Conservation (phyloP, 2,888 invertebrate species). For the Aspidiotus destructor region DNA sequence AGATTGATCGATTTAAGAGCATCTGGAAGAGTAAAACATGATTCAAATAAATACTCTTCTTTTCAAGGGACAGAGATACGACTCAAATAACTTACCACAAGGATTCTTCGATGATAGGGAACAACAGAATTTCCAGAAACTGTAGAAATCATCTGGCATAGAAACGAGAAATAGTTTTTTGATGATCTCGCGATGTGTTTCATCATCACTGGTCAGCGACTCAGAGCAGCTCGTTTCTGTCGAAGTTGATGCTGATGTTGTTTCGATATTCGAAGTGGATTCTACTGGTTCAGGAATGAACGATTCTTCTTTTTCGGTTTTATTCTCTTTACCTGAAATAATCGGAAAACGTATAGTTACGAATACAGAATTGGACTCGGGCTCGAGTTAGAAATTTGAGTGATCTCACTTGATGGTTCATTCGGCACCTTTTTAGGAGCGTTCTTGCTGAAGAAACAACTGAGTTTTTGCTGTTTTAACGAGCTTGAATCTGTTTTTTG, state of each 20-base stretch:
- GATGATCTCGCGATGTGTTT: conserved; percentile 46
- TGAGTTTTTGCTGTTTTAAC: conserved; percentile 12
- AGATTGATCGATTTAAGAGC: conserved; percentile 59
- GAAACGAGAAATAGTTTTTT: conserved; percentile 66
- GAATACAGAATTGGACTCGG: no score
- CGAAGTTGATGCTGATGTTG: neutral
- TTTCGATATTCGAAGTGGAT: no score
- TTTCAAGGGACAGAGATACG: no score
- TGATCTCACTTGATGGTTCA: no score
- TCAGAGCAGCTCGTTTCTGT: neutral
- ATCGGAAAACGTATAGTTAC: no score
- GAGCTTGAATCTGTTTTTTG: neutral
- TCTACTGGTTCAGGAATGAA: neutral
- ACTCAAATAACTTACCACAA: conserved; percentile 39
- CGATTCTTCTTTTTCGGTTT: neutral
- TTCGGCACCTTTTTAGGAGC: no score
- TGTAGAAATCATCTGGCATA: conserved; percentile 84
- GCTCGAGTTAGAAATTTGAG: no score
- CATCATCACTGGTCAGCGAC: neutral
- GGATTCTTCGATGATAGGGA: conserved; percentile 49
- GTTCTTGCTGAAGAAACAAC: neutral
- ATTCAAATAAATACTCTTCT: conserved; percentile 9
- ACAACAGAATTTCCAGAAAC: conserved; percentile 69
- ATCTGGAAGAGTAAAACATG: conserved; percentile 41
- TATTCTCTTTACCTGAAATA: neutral